phyloP scores from a whole-genome alignment of 2,797 vertebrate genomes.

The Rhabdophis nuchalis region DNA sequence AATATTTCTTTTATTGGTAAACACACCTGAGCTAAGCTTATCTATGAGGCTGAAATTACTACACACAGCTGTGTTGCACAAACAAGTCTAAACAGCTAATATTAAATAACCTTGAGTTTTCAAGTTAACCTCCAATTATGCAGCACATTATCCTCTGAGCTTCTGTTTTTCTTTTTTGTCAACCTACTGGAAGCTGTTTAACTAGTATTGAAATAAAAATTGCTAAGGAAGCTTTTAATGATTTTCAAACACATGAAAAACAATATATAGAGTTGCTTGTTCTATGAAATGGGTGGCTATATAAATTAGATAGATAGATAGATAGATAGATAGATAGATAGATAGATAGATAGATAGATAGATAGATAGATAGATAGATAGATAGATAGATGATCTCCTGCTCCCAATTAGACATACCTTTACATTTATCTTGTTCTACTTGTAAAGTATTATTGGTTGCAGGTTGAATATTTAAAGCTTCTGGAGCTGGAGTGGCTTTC shows the following conservation, averaged over 20 bases:
- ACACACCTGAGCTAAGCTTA: background rate
- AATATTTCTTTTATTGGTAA: background rate
- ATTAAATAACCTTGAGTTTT: slow-evolving; percentile 16
- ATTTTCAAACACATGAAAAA: background rate
- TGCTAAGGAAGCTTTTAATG: background rate
- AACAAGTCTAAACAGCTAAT: background rate
- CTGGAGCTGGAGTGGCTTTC: slow-evolving; percentile 45
- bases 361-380: background rate
- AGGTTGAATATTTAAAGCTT: slow-evolving; percentile 52
- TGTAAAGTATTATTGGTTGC: slow-evolving; percentile 50
- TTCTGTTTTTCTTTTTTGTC: background rate
- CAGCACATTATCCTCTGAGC: background rate
- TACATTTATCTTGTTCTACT: slow-evolving; percentile 69
- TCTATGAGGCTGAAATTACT: background rate
- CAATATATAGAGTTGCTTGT: fast-evolving
- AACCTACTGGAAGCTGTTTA: background rate
- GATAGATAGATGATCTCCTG: background rate
- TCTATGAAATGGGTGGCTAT: background rate
- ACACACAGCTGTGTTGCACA: slow-evolving; percentile 17
- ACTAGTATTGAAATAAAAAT: background rate
- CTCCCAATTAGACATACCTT: slow-evolving; percentile 55
- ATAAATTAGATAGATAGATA: background rate
- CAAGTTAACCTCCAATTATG: background rate
- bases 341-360: fast-evolving
- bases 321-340: too few species aligned